Base-by-base conservation (phyloP, 2,113 vertebrate species). In the Ciconia boyciana region DNA sequence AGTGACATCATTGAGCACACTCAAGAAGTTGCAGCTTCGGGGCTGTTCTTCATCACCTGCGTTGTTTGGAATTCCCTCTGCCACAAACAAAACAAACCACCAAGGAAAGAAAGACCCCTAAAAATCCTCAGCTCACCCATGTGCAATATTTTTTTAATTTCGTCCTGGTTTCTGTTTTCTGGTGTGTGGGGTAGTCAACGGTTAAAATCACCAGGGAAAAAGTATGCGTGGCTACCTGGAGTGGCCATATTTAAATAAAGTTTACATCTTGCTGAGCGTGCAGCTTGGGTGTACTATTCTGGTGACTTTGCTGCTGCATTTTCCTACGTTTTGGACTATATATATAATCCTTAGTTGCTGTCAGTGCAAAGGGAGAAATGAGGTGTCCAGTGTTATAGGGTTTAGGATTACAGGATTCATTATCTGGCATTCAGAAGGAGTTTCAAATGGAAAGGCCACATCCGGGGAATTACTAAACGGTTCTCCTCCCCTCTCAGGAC, bases 291-390 rank as follows among this genome's bases (percentile, higher is more conserved):
- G 32, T 25, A 11, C 0, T 10, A 1, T 43, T 68, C 8, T 29
- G 69, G 80, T 39, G 65, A 4, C 16, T 57, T 70, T 78, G 72
- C 54, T 87, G 81, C 65, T 54, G 74, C 22, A 3, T 86, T 86
- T 29, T 60, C 69, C 55, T 18, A 0, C 0, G 0, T 11, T 20
- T 52, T 72, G 66, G 31, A 10, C 29, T 16, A 2, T 1, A 0
- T 16, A 6, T 4, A 6, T 41, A n/a, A 86, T 41, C 77, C 43
- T 41, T 25, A 52, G 36, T 4, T 46, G 26, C 24, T 39, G 15
- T 10, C 15, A 21, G 34, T 11, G 43, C 71, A 49, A 24, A 0
- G 15, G 36, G 32, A 44, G 16, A 46, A 83, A 54, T 0, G 20
- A 79, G 41, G 19, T 4, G 41, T 18, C 66, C 78, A 36, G 48